Percentiles rank a stretch among this genome's conserved stretches.
Conservation (phyloP, 2,113 vertebrate species). For the Daubentonia madagascariensis region DNA sequence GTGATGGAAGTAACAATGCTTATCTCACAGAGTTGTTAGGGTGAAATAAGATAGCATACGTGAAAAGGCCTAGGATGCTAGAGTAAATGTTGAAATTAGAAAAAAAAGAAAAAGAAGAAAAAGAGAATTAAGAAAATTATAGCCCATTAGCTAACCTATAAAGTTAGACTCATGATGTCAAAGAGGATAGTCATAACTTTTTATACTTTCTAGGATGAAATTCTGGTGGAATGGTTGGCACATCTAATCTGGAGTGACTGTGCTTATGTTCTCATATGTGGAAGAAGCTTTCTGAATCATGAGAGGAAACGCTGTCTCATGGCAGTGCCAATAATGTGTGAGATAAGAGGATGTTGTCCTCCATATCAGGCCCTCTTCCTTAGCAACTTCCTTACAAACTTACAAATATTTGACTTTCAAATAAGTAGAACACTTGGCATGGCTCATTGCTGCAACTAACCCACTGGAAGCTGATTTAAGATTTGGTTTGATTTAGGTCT, state of each 20-base stretch:
- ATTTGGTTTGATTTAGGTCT: neutral
- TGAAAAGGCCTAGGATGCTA: neutral
- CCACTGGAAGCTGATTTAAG: neutral
- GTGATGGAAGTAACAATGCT: neutral
- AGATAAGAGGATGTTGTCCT: neutral
- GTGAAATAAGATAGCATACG: neutral
- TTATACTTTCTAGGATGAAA: neutral
- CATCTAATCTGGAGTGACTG: neutral
- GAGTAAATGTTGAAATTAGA: neutral
- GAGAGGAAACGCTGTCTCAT: neutral
- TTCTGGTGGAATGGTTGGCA: neutral
- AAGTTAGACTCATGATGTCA: neutral
- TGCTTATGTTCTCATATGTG: neutral
- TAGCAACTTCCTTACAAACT: slow-evolving; percentile 22
- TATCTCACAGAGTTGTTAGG: neutral
- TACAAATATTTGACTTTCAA: neutral
- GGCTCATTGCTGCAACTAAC: neutral
- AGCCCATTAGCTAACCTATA: neutral
- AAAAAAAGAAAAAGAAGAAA: neutral
- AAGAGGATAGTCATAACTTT: neutral
- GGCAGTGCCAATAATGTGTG: neutral
- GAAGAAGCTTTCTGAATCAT: neutral
- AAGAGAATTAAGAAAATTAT: neutral
- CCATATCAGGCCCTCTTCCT: neutral
- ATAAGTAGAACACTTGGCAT: neutral